Evolutionary conservation across 2,888 invertebrate genomes (phyloP).

Genomic region (Cheilosia vernalis): DNA sequence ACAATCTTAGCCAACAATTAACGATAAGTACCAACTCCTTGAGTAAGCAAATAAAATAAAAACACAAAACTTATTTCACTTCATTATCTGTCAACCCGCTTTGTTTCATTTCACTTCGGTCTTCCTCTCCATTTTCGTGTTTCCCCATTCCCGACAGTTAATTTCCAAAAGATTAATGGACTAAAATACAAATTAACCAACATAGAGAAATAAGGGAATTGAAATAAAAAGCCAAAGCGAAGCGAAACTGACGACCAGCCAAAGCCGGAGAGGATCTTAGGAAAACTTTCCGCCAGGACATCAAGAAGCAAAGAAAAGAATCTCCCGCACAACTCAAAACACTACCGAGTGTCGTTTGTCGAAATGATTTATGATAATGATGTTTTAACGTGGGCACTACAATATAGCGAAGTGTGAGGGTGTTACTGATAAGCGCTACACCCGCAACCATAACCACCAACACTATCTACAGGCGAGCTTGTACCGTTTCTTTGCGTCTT

Average conservation of each 20-base stretch:
- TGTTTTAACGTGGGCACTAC: conserved; percentile 15
- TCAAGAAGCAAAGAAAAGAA: conserved; percentile 16
- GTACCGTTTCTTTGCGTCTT: background rate
- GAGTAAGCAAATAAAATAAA: background rate
- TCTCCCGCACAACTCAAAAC: conserved; percentile 37
- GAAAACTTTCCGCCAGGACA: conserved; percentile 36
- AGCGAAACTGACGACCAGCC: conserved; percentile 8
- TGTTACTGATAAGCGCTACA: conserved; percentile 46
- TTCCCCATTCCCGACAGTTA: conserved; percentile 15
- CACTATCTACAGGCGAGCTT: background rate
- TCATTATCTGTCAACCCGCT: conserved; percentile 20
- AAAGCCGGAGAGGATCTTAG: background rate
- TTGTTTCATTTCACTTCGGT: conserved; percentile 23
- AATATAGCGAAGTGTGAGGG: conserved; percentile 4
- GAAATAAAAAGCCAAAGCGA: conserved; percentile 13
- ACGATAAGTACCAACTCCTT: background rate
- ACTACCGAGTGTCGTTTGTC: conserved; percentile 32
- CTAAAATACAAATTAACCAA: conserved; percentile 43
- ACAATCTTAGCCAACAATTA: too few relatives aligned
- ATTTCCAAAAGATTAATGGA: conserved; percentile 57
- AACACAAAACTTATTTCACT: conserved; percentile 40
- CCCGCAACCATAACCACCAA: background rate
- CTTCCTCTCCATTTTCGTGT: background rate
- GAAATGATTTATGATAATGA: conserved; percentile 71
- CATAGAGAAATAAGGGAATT: conserved; percentile 6